A percentile compares a stretch with the other conserved stretches of the same genome.
phyloP scores from a whole-genome alignment of 2,797 vertebrate genomes.

The Chelon labrosus region DNA sequence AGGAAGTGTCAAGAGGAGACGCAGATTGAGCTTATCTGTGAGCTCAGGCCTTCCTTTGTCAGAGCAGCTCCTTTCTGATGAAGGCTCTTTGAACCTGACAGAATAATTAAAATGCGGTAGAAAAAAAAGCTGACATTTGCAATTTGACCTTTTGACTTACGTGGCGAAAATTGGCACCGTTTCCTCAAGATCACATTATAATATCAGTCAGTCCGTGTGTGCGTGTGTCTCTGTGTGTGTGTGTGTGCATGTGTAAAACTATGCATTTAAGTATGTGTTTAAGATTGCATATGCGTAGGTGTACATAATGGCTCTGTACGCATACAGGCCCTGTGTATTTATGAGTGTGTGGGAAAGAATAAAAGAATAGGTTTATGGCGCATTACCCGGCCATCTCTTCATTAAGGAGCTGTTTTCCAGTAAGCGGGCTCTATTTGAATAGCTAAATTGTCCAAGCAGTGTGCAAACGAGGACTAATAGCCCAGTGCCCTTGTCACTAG shows the following conservation, averaged over 20 bases:
- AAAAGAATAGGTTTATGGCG: conserved; percentile 79
- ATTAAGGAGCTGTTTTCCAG: conserved; percentile 82
- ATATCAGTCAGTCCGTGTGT: conserved; percentile 51
- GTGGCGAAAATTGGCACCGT: conserved; percentile 67
- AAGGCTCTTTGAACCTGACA: conserved; percentile 84
- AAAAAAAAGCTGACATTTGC: conserved; percentile 81
- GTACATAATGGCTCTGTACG: conserved; percentile 39
- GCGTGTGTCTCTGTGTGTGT: conserved; percentile 15
- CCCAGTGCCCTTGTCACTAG: conserved; percentile 81
- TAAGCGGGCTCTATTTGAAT: conserved; percentile 83
- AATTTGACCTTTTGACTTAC: conserved; percentile 85
- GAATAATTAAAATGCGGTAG: conserved; percentile 82
- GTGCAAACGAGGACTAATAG: conserved; percentile 80
- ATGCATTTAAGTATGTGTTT: conserved; percentile 22
- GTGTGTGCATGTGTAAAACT: conserved; percentile 21
- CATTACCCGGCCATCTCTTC: conserved; percentile 81
- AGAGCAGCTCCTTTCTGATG: conserved; percentile 61
- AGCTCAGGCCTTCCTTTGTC: conserved; percentile 81
- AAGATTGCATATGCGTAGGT: conserved; percentile 16
- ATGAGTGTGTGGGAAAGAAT: conserved; percentile 54
- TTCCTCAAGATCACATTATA: conserved; percentile 66
- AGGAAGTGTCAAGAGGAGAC: conserved; percentile 73
- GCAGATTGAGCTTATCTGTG: conserved; percentile 83
- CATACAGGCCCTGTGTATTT: conserved; percentile 48
- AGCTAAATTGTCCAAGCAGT: conserved; percentile 82